phyloP scores from a whole-genome alignment of 2,888 invertebrate genomes.

The Aphrophora alni region DNA sequence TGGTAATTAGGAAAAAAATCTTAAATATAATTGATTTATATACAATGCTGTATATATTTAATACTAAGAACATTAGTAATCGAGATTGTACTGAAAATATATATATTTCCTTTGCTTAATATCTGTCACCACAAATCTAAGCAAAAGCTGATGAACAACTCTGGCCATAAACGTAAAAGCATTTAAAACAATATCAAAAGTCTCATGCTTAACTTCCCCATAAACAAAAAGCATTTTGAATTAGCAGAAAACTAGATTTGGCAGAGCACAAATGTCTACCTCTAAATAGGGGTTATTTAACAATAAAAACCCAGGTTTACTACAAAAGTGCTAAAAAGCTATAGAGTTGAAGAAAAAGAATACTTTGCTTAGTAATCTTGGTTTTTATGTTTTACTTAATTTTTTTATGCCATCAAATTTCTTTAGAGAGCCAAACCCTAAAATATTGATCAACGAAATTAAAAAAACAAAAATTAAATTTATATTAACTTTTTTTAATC shows the following conservation, averaged over 20 bases:
- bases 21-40: too few relatives aligned
- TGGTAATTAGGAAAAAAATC: too few relatives aligned
- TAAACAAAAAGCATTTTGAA: constrained; percentile 35
- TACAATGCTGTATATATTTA: too few relatives aligned
- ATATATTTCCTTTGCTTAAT: not conserved
- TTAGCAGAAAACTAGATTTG: constrained; percentile 22
- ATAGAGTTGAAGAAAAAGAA: constrained; percentile 37
- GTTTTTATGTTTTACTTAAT: not conserved
- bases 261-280: constrained; percentile 28
- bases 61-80: not conserved
- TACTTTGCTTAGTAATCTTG: not conserved
- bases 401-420: not conserved
- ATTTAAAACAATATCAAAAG: constrained; percentile 28
- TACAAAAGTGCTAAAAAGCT: constrained; percentile 40
- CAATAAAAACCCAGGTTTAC: constrained; percentile 30
- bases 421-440: too few relatives aligned
- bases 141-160: not conserved
- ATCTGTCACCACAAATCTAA: constrained; percentile 9
- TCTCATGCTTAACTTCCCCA: constrained; percentile 43
- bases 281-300: constrained; percentile 26
- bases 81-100: not conserved
- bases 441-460: too few relatives aligned
- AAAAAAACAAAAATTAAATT: not conserved
- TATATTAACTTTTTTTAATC: not conserved
- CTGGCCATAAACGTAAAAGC: constrained; percentile 14